Percentiles rank a stretch among this genome's conserved stretches.
These are phyloP conservation scores for Gymnothorax javanicus DNA, from an alignment of 2,797 vertebrate genomes.

Conservation along the genomic window DNA sequence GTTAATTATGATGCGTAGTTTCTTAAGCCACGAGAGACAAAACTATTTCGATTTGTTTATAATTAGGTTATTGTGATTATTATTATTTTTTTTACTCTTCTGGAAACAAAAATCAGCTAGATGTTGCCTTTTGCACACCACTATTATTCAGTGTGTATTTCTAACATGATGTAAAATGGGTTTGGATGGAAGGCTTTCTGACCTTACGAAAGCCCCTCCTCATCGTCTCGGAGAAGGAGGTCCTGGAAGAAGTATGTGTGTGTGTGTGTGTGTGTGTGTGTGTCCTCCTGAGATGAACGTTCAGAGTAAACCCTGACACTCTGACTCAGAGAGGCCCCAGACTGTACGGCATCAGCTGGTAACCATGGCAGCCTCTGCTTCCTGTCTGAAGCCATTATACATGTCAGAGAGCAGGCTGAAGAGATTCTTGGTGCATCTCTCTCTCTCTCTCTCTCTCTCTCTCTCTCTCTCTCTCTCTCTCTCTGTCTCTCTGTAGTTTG, in stretches of 20 bases:
- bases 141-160: neutral
- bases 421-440: slow-evolving; percentile 60
- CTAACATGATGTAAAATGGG: neutral
- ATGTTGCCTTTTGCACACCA: too few species aligned
- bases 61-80: too few species aligned
- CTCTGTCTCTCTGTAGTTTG: slow-evolving; percentile 16
- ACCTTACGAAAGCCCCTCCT: neutral
- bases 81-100: too few species aligned
- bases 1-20: neutral
- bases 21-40: neutral
- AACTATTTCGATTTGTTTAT: neutral
- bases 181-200: neutral
- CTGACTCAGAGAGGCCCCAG: slow-evolving; percentile 76
- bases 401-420: slow-evolving; percentile 66
- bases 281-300: slow-evolving; percentile 39
- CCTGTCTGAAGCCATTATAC: slow-evolving; percentile 68
- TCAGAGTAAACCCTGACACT: slow-evolving; percentile 68
- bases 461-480: neutral
- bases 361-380: slow-evolving; percentile 79
- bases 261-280: too few species aligned
- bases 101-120: too few species aligned
- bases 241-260: too few species aligned
- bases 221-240: neutral
- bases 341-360: slow-evolving; percentile 69
- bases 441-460: slow-evolving; percentile 24